Evolutionary conservation across 2,888 invertebrate genomes (phyloP), one percentile per base, ranked within the genome.

Genomic region (Altica lythri): DNA sequence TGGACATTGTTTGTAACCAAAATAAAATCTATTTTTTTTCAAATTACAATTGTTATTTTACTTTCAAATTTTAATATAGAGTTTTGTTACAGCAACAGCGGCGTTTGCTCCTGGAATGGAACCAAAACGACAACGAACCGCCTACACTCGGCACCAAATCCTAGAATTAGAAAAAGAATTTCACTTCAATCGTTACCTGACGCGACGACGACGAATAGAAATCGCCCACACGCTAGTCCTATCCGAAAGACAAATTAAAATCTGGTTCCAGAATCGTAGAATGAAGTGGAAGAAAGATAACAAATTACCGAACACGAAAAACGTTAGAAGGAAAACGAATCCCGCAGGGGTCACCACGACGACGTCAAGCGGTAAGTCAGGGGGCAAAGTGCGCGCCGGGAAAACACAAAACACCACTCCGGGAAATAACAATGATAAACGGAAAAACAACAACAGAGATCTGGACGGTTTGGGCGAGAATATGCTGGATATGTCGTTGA

Each of bases 91-190:
- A 93, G 93, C 91, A 40, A 92, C 90, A 75, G 92, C 92, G 59
- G 84, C 86, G 43, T 94, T 84, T 76, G 90, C 91, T 76, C 92
- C 93, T 5, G 93, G 93, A 56, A 92, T 92, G 89, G 95, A 96
- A 76, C 93, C 95, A 46, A 96, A 96, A 78, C 84, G 97, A 60
- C 95, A 96, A 76, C 84, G 97, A 68, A 97, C 96, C 65, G 96
- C 96, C 59, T 97, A 97, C 83, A 97, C 96, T 57, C 86, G 96
- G 77, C 95, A 95, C 82, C 97, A 97, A 83, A 95, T 96, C 74
- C 83, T 97, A 76, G 96, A 97, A 79, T 82, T 97, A 72, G 96
- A 96, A 77, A 96, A 96, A 77, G 96, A 96, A 81, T 97, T 97
- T 78, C 95, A 96, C 78, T 96, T 91, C 83, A 97, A 96, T 82